phyloP scores from a whole-genome alignment of 2,113 vertebrate genomes.

The Tetrao urogallus region DNA sequence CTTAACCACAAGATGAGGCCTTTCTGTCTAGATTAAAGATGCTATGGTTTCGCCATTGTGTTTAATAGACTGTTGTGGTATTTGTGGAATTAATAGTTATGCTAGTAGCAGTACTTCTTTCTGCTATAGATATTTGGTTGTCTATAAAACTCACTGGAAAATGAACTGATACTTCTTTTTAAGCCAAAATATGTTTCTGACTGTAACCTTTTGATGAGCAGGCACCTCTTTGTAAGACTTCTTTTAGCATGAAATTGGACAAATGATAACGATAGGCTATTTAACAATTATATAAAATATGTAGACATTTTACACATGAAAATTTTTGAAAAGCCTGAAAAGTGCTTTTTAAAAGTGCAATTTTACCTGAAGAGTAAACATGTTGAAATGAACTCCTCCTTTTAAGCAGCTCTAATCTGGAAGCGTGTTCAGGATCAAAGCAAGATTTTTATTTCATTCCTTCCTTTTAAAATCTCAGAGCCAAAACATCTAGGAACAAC shows the following conservation, averaged over 20 bases:
- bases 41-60: neutral
- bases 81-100: slow-evolving; percentile 21
- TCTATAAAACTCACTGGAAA: neutral
- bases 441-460: neutral
- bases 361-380: neutral
- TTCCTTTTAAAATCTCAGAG: neutral
- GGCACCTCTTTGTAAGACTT: neutral
- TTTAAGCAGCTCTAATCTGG: neutral
- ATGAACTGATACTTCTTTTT: slow-evolving; percentile 48
- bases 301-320: neutral
- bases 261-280: neutral
- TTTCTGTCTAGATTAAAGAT: neutral
- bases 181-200: slow-evolving; percentile 7
- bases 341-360: neutral
- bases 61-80: slow-evolving; percentile 5
- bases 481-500: neutral
- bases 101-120: neutral
- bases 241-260: neutral
- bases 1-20: neutral
- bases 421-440: neutral
- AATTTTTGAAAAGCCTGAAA: neutral
- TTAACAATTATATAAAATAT: neutral
- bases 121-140: neutral
- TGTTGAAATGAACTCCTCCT: neutral
- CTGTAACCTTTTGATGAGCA: neutral